Evolutionary conservation across 2,113 vertebrate genomes (phyloP).

Genomic region (Caretta caretta): DNA sequence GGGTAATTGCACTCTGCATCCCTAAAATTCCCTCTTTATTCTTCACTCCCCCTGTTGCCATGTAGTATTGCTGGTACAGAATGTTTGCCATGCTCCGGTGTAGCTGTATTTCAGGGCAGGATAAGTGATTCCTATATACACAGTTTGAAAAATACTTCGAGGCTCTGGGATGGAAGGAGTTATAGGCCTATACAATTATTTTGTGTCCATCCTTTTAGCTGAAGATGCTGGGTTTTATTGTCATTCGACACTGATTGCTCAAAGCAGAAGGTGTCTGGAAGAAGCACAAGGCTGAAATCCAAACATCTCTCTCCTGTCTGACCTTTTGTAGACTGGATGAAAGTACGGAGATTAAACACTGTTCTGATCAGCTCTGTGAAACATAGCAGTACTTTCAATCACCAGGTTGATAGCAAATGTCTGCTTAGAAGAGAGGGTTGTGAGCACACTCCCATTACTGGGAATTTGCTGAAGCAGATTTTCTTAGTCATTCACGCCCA

Average conservation of each 20-base stretch:
- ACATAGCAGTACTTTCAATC: not conserved
- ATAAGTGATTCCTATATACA: not conserved
- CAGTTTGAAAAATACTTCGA: not conserved
- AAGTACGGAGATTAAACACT: not conserved
- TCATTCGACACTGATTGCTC: not conserved
- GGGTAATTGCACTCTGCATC: not conserved
- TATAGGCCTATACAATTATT: not conserved
- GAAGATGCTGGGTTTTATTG: not conserved
- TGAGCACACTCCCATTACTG: not conserved
- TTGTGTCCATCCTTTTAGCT: not conserved
- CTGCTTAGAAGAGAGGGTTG: not conserved
- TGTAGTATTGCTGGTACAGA: not conserved
- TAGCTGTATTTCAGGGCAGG: not conserved
- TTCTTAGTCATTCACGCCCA: not conserved
- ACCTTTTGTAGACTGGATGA: not conserved
- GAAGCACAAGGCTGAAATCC: not conserved
- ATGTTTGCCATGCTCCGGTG: fast-evolving
- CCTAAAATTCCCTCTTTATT: not conserved
- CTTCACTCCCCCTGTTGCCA: conserved; percentile 10
- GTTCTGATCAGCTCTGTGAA: not conserved
- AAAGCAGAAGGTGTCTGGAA: not conserved
- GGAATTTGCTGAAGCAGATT: not conserved
- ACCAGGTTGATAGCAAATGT: not conserved
- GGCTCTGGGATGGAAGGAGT: not conserved
- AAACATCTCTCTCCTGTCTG: not conserved